Evolutionary conservation across 1,140 invertebrate species (phyloP).

Genomic region (Cydia strobilella): DNA sequence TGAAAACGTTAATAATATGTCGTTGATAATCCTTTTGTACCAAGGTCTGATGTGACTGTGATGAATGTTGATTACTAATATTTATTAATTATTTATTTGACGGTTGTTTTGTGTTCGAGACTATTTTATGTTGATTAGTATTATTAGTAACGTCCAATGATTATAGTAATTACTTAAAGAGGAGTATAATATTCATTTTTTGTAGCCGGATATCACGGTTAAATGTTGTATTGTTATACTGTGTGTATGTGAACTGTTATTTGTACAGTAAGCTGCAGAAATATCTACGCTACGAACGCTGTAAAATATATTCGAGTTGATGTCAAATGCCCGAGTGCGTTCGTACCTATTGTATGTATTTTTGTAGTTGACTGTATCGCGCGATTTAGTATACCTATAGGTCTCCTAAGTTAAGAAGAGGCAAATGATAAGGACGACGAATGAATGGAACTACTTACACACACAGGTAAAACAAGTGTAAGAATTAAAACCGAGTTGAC

Average conservation of each 20-base stretch:
- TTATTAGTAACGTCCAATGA: conserved; percentile 29
- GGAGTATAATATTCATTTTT: not conserved
- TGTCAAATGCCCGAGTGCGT: not conserved
- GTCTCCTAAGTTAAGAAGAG: not conserved
- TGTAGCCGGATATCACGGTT: conserved; percentile 13
- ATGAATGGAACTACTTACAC: not conserved
- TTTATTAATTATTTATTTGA: conserved; percentile 23
- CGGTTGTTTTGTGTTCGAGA: conserved; percentile 25
- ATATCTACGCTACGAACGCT: not conserved
- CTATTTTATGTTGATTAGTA: conserved; percentile 28
- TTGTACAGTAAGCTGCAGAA: not conserved
- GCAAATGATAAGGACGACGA: not conserved
- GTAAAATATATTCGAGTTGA: not conserved
- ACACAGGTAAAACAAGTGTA: too few species aligned
- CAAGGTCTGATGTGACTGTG: conserved; percentile 4
- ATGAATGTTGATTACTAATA: conserved; percentile 7
- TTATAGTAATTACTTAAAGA: conserved; percentile 5
- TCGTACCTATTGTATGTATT: not conserved
- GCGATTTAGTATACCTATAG: not conserved
- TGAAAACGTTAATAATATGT: not conserved
- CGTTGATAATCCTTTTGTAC: not conserved
- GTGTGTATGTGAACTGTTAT: not conserved
- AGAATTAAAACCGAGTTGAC: not conserved
- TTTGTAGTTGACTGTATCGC: not conserved
- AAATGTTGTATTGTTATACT: conserved; percentile 3